A percentile compares a stretch with the other conserved stretches of the same genome.
phyloP scores from a whole-genome alignment of 2,113 vertebrate genomes.

The Corydoras maculifer region DNA sequence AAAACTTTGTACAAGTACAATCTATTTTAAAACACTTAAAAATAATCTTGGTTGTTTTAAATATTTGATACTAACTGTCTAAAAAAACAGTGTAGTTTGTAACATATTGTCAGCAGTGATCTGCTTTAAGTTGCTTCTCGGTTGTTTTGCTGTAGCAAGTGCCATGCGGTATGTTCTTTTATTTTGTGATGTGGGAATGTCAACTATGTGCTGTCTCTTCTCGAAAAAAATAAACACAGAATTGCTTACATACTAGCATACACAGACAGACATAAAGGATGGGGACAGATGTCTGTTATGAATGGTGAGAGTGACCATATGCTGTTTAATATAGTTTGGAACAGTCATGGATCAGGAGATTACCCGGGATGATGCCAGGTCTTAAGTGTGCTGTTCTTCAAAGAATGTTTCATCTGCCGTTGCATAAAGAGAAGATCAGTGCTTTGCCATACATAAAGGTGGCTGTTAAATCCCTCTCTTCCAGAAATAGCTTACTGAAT shows the following conservation, averaged over 20 bases:
- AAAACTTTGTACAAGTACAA: too few relatives aligned
- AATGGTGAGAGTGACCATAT: constrained; percentile 9
- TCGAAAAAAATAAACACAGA: background rate
- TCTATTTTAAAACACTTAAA: too few relatives aligned
- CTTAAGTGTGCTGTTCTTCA: constrained; percentile 42
- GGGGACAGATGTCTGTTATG: constrained; percentile 13
- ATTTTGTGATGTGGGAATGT: background rate
- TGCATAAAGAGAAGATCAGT: constrained; percentile 28
- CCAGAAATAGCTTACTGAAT: constrained; percentile 3
- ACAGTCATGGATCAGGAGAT: constrained; percentile 32
- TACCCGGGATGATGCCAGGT: constrained; percentile 27
- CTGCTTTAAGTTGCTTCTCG: too few relatives aligned
- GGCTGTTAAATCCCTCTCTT: constrained; percentile 22
- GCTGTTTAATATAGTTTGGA: constrained; percentile 18
- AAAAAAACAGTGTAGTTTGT: too few relatives aligned
- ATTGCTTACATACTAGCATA: background rate
- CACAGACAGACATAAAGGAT: background rate
- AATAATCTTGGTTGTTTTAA: too few relatives aligned
- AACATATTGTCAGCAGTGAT: too few relatives aligned
- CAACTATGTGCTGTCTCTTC: background rate
- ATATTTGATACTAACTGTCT: too few relatives aligned
- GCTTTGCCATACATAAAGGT: constrained; percentile 23
- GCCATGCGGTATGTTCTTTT: too few relatives aligned
- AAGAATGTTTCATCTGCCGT: constrained; percentile 14
- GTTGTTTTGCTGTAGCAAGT: too few relatives aligned